Evolutionary conservation across 2,888 invertebrate genomes (phyloP).

Genomic region (Taphrorychus bicolor): DNA sequence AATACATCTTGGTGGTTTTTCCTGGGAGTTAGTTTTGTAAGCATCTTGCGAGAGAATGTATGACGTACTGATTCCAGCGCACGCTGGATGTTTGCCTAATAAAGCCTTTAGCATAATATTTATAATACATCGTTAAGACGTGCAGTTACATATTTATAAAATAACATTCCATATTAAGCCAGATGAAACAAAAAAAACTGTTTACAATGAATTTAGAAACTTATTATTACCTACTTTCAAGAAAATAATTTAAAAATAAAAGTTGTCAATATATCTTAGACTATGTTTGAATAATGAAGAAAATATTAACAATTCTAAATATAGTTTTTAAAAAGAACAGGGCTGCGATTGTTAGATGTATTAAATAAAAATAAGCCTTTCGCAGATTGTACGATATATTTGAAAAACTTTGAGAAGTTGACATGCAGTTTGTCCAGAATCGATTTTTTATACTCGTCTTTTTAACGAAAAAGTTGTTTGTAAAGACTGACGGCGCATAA

Average conservation of each 20-base stretch:
- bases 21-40: slow-evolving; percentile 48
- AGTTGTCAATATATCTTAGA: slow-evolving; percentile 57
- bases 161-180: slow-evolving; percentile 54
- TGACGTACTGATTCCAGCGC: slow-evolving; percentile 56
- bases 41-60: slow-evolving; percentile 55
- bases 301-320: slow-evolving; percentile 59
- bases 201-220: slow-evolving; percentile 42
- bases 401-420: slow-evolving; percentile 45
- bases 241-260: slow-evolving; percentile 39
- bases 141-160: slow-evolving; percentile 53
- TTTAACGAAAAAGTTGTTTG: slow-evolving; percentile 36
- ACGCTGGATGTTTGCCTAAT: slow-evolving; percentile 59
- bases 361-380: slow-evolving; percentile 57
- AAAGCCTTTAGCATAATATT: slow-evolving; percentile 59
- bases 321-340: slow-evolving; percentile 53
- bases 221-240: slow-evolving; percentile 36
- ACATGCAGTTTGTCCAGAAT: slow-evolving; percentile 56
- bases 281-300: slow-evolving; percentile 47
- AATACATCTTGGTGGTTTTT: slow-evolving; percentile 20
- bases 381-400: slow-evolving; percentile 59
- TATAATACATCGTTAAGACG: slow-evolving; percentile 54
- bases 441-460: slow-evolving; percentile 42
- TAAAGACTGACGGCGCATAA: slow-evolving; percentile 42
- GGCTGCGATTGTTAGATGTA: slow-evolving; percentile 58
- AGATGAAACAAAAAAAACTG: slow-evolving; percentile 34